Percentiles rank a stretch among this genome's conserved stretches.
Evolutionary conservation across 2,888 invertebrate genomes (phyloP).

Genomic region (Amblyteles armatorius): DNA sequence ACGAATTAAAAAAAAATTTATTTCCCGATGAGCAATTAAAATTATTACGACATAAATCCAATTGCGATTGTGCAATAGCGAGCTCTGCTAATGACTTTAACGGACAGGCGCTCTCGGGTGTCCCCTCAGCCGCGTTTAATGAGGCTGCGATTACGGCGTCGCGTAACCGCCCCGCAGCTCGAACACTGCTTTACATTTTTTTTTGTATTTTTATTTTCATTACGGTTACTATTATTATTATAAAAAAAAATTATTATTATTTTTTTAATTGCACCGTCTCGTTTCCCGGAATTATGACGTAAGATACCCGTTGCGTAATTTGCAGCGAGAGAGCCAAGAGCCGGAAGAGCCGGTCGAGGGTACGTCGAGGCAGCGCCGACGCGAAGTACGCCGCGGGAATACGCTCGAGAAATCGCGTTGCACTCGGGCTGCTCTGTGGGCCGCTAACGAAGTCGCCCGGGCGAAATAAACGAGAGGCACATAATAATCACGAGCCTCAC

Average conservation of each 20-base stretch:
- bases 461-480: constrained; percentile 49
- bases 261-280: constrained; percentile 8
- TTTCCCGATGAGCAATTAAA: no score
- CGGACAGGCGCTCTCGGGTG: neutral
- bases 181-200: neutral
- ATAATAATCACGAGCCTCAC: constrained; percentile 20
- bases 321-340: constrained; percentile 25
- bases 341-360: neutral
- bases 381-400: constrained; percentile 15
- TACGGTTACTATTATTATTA: no score
- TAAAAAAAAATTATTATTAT: neutral
- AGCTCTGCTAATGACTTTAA: constrained; percentile 14
- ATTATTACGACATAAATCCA: no score
- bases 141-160: neutral
- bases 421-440: neutral
- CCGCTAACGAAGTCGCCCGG: constrained; percentile 39
- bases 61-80: neutral
- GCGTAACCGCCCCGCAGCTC: constrained; percentile 4
- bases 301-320: constrained; percentile 50
- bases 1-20: no score
- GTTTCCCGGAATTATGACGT: constrained; percentile 13
- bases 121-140: constrained; percentile 3
- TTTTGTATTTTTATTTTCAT: neutral
- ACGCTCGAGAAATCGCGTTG: constrained; percentile 48
- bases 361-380: neutral